Percentiles rank a stretch among this genome's conserved stretches.
Conservation (phyloP, 2,888 invertebrate species). For the Nomada fabriciana region DNA sequence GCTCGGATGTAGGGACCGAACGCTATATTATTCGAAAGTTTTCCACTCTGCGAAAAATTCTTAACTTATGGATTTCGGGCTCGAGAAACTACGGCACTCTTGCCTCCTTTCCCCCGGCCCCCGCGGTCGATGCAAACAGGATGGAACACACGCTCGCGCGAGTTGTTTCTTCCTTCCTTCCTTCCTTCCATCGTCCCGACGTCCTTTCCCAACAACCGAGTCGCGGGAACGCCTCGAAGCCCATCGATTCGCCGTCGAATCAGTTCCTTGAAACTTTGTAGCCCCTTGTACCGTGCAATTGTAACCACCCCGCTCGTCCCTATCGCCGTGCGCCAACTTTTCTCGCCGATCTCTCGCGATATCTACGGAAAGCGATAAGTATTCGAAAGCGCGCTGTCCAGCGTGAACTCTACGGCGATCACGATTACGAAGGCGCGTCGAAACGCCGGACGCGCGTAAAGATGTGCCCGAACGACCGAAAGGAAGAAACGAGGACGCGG, state of each 20-base stretch:
- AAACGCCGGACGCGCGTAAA: conserved; percentile 28
- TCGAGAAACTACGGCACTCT: conserved; percentile 50
- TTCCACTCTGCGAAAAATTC: conserved; percentile 81
- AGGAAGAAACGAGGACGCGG: conserved; percentile 20
- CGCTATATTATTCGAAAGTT: conserved; percentile 81
- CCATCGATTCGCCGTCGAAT: background rate
- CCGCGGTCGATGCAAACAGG: conserved; percentile 12
- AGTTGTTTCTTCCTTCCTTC: background rate
- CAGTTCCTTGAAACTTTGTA: conserved; percentile 18
- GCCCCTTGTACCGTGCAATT: background rate
- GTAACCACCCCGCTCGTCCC: background rate
- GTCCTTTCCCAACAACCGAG: too few relatives aligned
- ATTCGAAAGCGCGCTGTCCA: background rate
- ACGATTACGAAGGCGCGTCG: conserved; percentile 53
- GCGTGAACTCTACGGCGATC: background rate
- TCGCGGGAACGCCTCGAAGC: conserved; percentile 1
- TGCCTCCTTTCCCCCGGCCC: background rate
- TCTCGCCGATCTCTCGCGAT: background rate
- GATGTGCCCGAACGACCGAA: conserved; percentile 38
- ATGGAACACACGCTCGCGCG: conserved; percentile 10
- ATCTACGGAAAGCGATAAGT: background rate
- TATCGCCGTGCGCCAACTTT: too few relatives aligned
- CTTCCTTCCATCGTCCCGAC: conserved; percentile 1
- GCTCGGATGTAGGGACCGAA: conserved; percentile 63
- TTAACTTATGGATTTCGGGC: conserved; percentile 82